Evolutionary conservation across 2,888 invertebrate species (phyloP), one percentile per base, ranked within the genome.

Genomic region (Crocallis elinguaria): DNA sequence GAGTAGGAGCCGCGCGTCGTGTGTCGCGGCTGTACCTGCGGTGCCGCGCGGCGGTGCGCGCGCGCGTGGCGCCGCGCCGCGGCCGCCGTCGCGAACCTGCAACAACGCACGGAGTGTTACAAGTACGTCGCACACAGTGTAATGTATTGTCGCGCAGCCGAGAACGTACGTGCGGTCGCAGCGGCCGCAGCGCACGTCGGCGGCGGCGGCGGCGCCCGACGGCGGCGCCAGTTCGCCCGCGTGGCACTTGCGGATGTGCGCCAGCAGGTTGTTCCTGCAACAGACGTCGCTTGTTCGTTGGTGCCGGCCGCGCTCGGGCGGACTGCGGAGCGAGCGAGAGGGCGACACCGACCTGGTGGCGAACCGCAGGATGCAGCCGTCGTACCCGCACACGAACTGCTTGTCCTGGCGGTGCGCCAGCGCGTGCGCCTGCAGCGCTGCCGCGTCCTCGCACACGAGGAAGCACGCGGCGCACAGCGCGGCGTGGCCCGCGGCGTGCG

Each of bases 161-260:
- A 12, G 49, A 60, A 77, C 83, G 52, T 0, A 88, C 88, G 77
- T 80, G 69, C 87, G 81, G 1, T 68, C 66, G 62, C 88, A 88
- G 25, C 67, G 56, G 5, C 56, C 50, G 70, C 84, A 84, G 9
- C 67, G 32, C 39, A 57, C 38, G 57, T 54, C 1, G 25, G 53
- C 46, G 23, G 66, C 41, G 62, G 50, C 44, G 46, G 51, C 3
- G 36, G 57, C 38, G 49, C 53, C 42, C 23, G 25, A 37, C 49
- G 41, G 25, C 45, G 54, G 45, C 44, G 48, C 33, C 42, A 32
- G 44, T 36, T 13, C 44, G 38, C 63, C 68, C 39, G 73, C 72
- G 83, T 88, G 88, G 46, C 80, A 77, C 76, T 82, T 82, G 71
- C 88, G 86, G 75, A 89, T 86, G 79, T 89, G 88, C n/a, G 81